Evolutionary conservation across 23 tunicate genomes (phyloP).

Genomic region (Trididemnum miniatum): DNA sequence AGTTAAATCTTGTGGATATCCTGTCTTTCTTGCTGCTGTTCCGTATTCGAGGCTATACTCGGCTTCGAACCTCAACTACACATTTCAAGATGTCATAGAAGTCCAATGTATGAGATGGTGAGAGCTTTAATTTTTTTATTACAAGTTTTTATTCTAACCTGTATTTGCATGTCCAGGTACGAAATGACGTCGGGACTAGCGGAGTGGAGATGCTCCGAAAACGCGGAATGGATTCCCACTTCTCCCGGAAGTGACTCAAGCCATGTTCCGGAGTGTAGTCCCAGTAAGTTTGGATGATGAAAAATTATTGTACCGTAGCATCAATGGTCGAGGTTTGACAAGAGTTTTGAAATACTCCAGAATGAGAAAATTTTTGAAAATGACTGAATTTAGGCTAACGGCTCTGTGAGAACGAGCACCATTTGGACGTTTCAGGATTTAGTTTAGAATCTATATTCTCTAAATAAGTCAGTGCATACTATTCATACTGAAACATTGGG

Average conservation of each 20-base stretch:
- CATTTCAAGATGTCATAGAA: not conserved
- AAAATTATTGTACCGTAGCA: not conserved
- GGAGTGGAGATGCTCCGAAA: conserved; percentile 47
- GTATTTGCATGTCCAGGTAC: too few relatives aligned
- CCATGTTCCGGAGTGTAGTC: conserved; percentile 37
- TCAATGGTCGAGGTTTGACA: too few relatives aligned
- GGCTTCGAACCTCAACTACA: not conserved
- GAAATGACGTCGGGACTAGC: conserved; percentile 21
- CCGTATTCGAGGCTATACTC: conserved; percentile 19
- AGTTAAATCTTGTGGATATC: conserved; percentile 62
- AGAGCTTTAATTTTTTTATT: too few relatives aligned
- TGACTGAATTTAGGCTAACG: too few relatives aligned
- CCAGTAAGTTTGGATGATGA: conserved; percentile 34
- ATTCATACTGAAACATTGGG: too few relatives aligned
- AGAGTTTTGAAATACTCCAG: too few relatives aligned
- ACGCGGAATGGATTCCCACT: conserved; percentile 30
- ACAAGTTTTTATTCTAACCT: too few relatives aligned
- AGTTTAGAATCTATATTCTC: too few relatives aligned
- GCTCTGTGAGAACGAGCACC: too few relatives aligned
- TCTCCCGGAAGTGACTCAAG: not conserved
- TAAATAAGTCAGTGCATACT: too few relatives aligned
- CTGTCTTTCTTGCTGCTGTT: conserved; percentile 19
- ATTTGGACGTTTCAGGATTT: too few relatives aligned
- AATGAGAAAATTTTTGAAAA: too few relatives aligned
- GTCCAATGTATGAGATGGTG: conserved; percentile 57